A percentile compares a stretch with the other conserved stretches of the same genome.
phyloP scores from a whole-genome alignment of 2,797 vertebrate species.

The Xyrichtys novacula region DNA sequence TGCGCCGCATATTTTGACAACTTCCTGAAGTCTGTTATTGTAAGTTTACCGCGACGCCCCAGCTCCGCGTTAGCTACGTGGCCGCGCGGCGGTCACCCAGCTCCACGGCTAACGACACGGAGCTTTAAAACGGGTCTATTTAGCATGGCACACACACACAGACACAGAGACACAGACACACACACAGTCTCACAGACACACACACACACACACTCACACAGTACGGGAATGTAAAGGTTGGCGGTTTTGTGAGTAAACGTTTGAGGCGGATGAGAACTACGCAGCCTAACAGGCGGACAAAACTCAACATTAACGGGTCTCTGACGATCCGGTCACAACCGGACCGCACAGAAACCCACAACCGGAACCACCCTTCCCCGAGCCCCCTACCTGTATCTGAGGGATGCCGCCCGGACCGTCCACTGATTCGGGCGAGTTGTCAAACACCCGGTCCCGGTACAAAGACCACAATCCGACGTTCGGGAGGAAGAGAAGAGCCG shows the following conservation, averaged over 20 bases:
- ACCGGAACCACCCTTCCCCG: not conserved
- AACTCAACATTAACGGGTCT: slow-evolving; percentile 10
- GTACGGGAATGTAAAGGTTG: slow-evolving; percentile 30
- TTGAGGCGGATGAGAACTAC: slow-evolving; percentile 1
- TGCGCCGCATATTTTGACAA: slow-evolving; percentile 28
- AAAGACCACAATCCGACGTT: slow-evolving; percentile 95
- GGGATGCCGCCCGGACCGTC: slow-evolving; percentile 66
- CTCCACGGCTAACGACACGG: not conserved
- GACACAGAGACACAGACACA: not conserved
- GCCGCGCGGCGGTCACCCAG: slow-evolving; percentile 6
- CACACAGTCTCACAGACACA: not conserved
- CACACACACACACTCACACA: not conserved
- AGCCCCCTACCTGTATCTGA: slow-evolving; percentile 58
- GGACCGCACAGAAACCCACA: not conserved
- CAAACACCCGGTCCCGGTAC: slow-evolving; percentile 90
- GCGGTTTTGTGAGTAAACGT: not conserved
- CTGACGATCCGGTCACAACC: not conserved
- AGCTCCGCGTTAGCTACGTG: slow-evolving; percentile 53
- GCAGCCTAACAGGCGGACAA: not conserved
- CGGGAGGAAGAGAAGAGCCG: slow-evolving; percentile 91
- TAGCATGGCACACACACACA: not conserved
- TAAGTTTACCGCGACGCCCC: slow-evolving; percentile 50
- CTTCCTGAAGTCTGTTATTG: slow-evolving; percentile 66
- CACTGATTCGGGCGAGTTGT: slow-evolving; percentile 80
- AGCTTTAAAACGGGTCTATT: not conserved